Percentiles rank a stretch among this genome's conserved stretches.
phyloP scores from a whole-genome alignment of 1,140 invertebrate species.

The Procambarus virginalis region DNA sequence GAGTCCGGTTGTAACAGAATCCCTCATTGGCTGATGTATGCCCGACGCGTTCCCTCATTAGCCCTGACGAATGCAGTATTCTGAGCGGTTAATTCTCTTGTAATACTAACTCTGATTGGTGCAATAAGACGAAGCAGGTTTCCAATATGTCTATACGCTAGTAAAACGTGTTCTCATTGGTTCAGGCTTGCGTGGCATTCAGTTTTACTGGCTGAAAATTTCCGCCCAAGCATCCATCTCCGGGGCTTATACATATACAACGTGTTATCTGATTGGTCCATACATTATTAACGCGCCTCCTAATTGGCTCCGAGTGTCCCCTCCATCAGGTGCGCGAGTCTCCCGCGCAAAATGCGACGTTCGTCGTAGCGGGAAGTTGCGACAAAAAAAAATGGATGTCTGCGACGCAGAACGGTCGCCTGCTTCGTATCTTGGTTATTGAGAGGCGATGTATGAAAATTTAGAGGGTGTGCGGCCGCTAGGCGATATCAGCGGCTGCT shows the following conservation, averaged over 20 bases:
- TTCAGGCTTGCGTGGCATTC: neutral
- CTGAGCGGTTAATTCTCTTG: constrained; percentile 16
- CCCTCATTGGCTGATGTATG: constrained; percentile 8
- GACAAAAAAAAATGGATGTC: no score
- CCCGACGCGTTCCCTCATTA: neutral
- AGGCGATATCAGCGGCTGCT: neutral
- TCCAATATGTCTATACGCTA: constrained; percentile 13
- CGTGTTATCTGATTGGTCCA: constrained; percentile 24
- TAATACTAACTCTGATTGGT: constrained; percentile 30
- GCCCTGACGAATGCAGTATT: constrained; percentile 21
- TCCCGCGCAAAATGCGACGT: neutral
- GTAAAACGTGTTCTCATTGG: constrained; percentile 5
- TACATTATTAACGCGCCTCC: constrained; percentile 41
- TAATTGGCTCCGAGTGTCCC: constrained; percentile 38
- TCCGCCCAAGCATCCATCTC: neutral
- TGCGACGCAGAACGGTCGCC: no score
- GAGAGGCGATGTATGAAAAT: neutral
- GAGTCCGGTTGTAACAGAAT: neutral
- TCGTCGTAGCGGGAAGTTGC: neutral
- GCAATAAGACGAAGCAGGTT: neutral
- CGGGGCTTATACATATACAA: constrained; percentile 4
- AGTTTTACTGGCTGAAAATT: neutral
- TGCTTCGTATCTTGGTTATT: neutral
- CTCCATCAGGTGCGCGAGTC: constrained; percentile 3
- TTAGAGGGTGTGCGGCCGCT: neutral